Base-by-base conservation (phyloP, 2,113 vertebrate genomes). In the Puma concolor region DNA sequence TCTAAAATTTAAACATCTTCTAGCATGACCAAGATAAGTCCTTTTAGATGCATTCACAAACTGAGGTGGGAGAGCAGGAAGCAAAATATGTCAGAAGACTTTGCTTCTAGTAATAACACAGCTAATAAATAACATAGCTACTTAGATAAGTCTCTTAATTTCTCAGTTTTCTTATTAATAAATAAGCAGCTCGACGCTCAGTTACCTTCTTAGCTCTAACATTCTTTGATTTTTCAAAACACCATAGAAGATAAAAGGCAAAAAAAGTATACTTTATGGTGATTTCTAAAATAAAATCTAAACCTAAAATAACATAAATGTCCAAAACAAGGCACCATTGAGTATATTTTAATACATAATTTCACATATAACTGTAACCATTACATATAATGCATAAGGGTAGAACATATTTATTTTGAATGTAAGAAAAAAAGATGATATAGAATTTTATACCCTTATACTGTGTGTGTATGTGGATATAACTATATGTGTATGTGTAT, bases 1-100 rank as follows among this genome's bases (percentile, higher is more conserved):
- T 77, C 10, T 94, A 98, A 41, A 15, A 77, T n/a, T 77, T 94
- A 81, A 93, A 72, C 11, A 54, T n/a, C 16, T 88, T 60, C n/a
- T 27, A 48, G 2, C 6, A 7, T 48, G 72, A 64, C 9, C 44
- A 90, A 63, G 33, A 6, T 63, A 77, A 72, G 17, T 54, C 21
- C 36, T 89, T 85, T 48, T 33, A 69, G 27, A 54, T 67, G 17
- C 4, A 36, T 25, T 25, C 23, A 52, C 4, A 63, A 66, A 79
- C n/a, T 36, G 17, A 41, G 21, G 15, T 44, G 7, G 12, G 25
- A 5, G 9, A 60, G 17, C 1, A 60, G 50, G 74, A n/a, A 91
- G 48, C 25, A 82, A 93, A 79, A 57, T 84, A 36, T 29, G 11
- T 93, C 63, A 23, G 27, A 82, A 80, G 41, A 92, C 66, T 69